These are phyloP conservation scores for Propithecus coquereli DNA, from an alignment of 2,113 vertebrate species.

Conservation along the genomic window DNA sequence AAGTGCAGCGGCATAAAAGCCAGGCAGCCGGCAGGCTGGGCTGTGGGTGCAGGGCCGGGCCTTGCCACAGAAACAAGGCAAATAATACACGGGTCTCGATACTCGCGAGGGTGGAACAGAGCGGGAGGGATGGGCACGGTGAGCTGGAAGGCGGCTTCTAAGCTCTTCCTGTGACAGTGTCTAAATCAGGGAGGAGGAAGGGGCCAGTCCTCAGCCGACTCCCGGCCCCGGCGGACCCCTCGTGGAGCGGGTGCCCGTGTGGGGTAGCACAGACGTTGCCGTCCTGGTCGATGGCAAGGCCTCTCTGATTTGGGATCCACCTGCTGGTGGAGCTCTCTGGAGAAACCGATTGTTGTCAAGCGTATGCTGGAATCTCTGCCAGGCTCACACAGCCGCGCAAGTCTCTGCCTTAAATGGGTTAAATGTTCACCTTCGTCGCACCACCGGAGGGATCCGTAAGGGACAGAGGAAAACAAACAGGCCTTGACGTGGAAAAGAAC, in stretches of 20 bases:
- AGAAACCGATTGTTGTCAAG: background rate
- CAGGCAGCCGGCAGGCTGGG: slow-evolving; percentile 17
- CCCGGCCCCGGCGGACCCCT: background rate
- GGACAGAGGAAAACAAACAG: background rate
- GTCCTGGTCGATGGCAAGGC: background rate
- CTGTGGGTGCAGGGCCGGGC: background rate
- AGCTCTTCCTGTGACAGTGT: background rate
- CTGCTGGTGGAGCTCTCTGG: background rate
- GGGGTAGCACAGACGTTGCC: background rate
- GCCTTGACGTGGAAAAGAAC: background rate
- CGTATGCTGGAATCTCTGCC: background rate
- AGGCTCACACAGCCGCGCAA: background rate
- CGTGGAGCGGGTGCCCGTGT: background rate
- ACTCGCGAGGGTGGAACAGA: background rate
- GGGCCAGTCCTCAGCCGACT: background rate
- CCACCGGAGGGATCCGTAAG: background rate
- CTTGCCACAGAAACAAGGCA: background rate
- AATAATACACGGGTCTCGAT: background rate
- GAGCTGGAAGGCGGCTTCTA: background rate
- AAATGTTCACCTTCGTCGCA: background rate
- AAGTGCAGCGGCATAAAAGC: background rate
- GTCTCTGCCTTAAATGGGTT: background rate
- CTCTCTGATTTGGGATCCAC: background rate
- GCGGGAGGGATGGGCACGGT: background rate
- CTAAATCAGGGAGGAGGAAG: background rate